Conservation (phyloP, 1,140 invertebrate species). For the Orchestia grillus region DNA sequence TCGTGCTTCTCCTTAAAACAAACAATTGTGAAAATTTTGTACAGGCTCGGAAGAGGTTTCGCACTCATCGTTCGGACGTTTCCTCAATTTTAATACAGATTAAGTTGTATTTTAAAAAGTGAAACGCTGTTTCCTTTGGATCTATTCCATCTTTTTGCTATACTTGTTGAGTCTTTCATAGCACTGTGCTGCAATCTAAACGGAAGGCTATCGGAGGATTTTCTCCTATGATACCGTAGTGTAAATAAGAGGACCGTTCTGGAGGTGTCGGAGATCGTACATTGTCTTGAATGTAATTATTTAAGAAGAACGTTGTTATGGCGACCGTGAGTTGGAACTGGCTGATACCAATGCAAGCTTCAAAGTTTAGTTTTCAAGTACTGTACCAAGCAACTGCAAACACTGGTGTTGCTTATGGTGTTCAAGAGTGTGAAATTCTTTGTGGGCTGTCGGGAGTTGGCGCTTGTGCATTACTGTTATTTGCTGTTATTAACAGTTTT, state of each 20-base stretch:
- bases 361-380: background rate
- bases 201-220: background rate
- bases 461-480: constrained; percentile 7
- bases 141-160: constrained; percentile 1
- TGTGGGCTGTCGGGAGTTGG: background rate
- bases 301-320: background rate
- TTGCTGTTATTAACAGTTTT: background rate
- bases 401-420: background rate
- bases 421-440: background rate
- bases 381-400: background rate
- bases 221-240: background rate
- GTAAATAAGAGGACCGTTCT: background rate
- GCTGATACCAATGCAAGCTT: background rate
- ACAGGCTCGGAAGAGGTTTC: background rate
- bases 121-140: background rate
- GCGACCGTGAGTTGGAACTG: background rate
- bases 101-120: constrained; percentile 11
- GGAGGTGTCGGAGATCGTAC: background rate
- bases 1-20: constrained; percentile 1
- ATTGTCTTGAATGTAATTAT: background rate
- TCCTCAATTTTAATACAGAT: background rate
- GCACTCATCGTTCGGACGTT: constrained; percentile 12
- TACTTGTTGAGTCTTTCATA: background rate
- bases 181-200: background rate
- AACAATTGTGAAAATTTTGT: background rate